Percentiles rank a stretch among this genome's conserved stretches.
phyloP scores from a whole-genome alignment of 2,113 vertebrate species.

The Panurus biarmicus region DNA sequence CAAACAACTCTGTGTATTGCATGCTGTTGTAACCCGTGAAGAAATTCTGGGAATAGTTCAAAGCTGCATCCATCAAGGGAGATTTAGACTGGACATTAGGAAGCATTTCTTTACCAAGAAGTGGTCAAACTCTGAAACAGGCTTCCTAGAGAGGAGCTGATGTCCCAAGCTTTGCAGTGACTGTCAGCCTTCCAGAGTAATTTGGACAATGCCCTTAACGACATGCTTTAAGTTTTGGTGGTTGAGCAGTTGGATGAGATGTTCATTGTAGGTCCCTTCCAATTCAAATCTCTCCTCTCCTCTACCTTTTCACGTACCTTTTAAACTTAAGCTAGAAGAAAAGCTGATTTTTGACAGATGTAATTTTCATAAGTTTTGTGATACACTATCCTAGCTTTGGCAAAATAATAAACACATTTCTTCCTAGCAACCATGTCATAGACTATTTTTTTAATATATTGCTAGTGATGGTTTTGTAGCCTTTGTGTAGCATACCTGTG shows the following conservation, averaged over 20 bases:
- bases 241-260: neutral
- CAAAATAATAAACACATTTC: neutral
- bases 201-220: neutral
- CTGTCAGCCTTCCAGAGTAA: neutral
- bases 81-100: neutral
- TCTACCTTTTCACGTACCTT: neutral
- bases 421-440: neutral
- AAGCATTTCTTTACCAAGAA: neutral
- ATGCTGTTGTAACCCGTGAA: neutral
- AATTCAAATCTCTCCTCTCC: neutral
- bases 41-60: neutral
- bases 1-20: neutral
- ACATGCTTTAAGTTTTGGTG: neutral
- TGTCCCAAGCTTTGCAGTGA: neutral
- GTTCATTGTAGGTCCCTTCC: neutral
- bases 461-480: neutral
- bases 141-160: neutral
- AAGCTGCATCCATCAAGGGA: neutral
- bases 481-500: neutral
- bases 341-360: neutral
- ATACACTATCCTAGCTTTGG: neutral
- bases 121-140: neutral
- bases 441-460: neutral
- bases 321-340: neutral
- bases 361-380: neutral